These are phyloP conservation scores for Glareola pratincola DNA, from an alignment of 2,113 vertebrate genomes.

Conservation along the genomic window DNA sequence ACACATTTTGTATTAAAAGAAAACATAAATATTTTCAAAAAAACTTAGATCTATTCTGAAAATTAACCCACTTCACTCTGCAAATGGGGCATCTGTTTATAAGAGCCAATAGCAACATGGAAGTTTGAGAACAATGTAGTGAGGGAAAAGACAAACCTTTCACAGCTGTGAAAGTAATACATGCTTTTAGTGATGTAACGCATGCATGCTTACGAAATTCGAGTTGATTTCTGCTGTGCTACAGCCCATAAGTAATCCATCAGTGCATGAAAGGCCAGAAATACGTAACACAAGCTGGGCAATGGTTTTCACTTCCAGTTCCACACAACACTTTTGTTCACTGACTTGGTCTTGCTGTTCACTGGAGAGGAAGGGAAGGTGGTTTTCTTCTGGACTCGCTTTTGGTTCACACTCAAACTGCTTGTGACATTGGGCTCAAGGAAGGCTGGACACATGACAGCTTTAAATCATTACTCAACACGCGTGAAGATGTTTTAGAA, in stretches of 20 bases:
- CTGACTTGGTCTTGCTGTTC: not conserved
- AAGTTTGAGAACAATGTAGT: not conserved
- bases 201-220: accelerated
- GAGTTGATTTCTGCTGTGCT: not conserved
- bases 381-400: not conserved
- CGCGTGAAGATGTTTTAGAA: not conserved
- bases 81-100: not conserved
- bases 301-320: not conserved
- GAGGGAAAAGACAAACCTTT: not conserved
- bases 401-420: not conserved
- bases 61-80: not conserved
- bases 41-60: not conserved
- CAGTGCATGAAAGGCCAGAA: not conserved
- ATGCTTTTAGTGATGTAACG: not conserved
- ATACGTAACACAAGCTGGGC: not conserved
- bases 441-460: not conserved
- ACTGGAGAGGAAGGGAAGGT: not conserved
- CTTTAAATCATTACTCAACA: not conserved
- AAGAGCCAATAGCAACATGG: not conserved
- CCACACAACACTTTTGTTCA: not conserved
- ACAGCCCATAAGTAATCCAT: not conserved
- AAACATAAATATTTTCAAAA: not conserved
- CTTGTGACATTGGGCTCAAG: not conserved
- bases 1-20: not conserved
- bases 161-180: conserved; percentile 6